Evolutionary conservation across 2,888 invertebrate genomes (phyloP), one percentile per base, ranked within the genome.

Genomic region (Nycteola revayana): DNA sequence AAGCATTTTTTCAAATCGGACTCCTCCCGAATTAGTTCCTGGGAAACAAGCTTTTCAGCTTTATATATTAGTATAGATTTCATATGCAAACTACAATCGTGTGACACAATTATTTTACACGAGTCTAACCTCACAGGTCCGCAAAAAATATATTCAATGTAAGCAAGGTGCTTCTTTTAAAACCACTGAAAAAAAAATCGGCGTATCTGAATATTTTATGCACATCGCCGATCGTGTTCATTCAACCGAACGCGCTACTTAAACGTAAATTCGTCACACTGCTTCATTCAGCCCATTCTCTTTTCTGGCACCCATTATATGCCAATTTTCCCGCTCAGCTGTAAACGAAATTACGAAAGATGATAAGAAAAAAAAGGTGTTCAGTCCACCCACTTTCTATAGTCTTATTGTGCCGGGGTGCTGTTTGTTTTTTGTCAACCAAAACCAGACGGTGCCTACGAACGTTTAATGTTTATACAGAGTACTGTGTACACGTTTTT

Each of bases 341-440:
- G 44, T 59, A 63, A 67, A 67, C 63, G 57, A 64, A 74, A 70
- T 71, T 63, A 71, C 62, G 58, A 61, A 65, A 55, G 49, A 58
- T 48, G 46, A 48, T 45, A 42, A 42, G 10, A 33, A 40, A 48
- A 46, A 49, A 44, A 22, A 24, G 28, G 22, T 44, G 32, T 40
- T 45, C 32, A 26, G 38, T 33, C 35, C 38, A 28, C 39, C 37
- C 22, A 55, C 55, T 55, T 55, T 55, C 56, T 51, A 56, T 52
- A 43, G 46, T 74, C 72, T 76, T 75, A 71, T 76, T 75, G 67
- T 65, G 51, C 36, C 49, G 49, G 68, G 60, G 71, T 67, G 64
- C 25, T 79, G 66, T 83, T 85, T 84, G 76, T 56, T 83, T 85
- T 84, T 85, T 83, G 79, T 81, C 75, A 72, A 51, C 45, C 34